phyloP scores from a whole-genome alignment of 2,113 vertebrate species.

The Poeciliopsis turrubarensis region DNA sequence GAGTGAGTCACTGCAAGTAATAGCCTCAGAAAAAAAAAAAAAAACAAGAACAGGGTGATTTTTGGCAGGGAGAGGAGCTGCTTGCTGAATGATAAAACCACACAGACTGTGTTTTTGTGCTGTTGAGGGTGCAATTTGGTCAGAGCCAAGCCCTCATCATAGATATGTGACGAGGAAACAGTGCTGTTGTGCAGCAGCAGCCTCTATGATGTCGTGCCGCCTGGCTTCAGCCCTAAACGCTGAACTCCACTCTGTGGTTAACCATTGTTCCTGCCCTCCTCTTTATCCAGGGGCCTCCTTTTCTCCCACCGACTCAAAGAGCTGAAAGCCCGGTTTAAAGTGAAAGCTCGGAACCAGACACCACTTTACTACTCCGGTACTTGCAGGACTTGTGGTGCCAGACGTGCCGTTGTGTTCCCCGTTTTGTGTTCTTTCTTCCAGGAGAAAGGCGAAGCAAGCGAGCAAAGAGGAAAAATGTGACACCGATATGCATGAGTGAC shows the following conservation, averaged over 20 bases:
- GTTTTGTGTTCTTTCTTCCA: constrained; percentile 11
- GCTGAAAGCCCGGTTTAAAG: constrained; percentile 45
- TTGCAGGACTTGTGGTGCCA: constrained; percentile 35
- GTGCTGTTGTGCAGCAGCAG: constrained; percentile 44
- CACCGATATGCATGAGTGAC: constrained; percentile 62
- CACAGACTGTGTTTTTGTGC: constrained; percentile 50
- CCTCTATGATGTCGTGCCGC: constrained; percentile 63
- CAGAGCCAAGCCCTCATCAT: constrained; percentile 40
- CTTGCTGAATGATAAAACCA: constrained; percentile 46
- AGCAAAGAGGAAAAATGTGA: constrained; percentile 57
- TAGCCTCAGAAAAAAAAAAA: background rate
- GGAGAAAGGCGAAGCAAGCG: constrained; percentile 31
- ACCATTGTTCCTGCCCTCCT: constrained; percentile 70
- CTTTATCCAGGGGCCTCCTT: constrained; percentile 59
- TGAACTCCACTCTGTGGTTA: constrained; percentile 72
- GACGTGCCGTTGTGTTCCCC: constrained; percentile 11
- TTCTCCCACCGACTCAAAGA: constrained; percentile 41
- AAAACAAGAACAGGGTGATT: constrained; percentile 5
- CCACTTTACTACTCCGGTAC: constrained; percentile 27
- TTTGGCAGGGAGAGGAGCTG: constrained; percentile 32
- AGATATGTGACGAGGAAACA: constrained; percentile 41
- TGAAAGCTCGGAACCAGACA: constrained; percentile 47
- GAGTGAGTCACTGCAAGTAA: constrained; percentile 16
- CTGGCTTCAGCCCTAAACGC: constrained; percentile 50
- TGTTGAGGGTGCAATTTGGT: constrained; percentile 56